Conservation (phyloP, 2,797 vertebrate species). For the Lepilemur ruficaudatus region DNA sequence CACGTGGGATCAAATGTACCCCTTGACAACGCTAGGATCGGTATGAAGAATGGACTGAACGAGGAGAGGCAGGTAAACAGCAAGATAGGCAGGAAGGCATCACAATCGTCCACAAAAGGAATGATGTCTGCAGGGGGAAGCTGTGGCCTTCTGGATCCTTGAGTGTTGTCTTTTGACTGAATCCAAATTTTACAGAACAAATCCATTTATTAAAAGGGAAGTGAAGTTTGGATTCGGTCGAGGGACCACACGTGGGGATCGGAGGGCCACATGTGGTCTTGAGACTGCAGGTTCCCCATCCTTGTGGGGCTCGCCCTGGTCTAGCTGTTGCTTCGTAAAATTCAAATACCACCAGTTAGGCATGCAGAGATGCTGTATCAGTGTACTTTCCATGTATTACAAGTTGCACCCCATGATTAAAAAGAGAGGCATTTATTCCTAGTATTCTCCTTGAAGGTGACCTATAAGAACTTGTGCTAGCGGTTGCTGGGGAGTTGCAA, state of each 20-base stretch:
- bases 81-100: not conserved
- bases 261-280: not conserved
- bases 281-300: not conserved
- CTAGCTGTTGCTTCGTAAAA: not conserved
- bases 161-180: not conserved
- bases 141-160: not conserved
- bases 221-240: not conserved
- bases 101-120: not conserved
- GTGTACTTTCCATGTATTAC: not conserved
- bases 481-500: conserved; percentile 44
- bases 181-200: not conserved
- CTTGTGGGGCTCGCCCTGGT: not conserved
- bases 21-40: not conserved
- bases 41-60: not conserved
- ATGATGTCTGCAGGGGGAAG: not conserved
- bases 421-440: not conserved
- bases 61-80: not conserved
- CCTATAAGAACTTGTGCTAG: conserved; percentile 5
- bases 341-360: not conserved
- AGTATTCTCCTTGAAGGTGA: conserved; percentile 54
- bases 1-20: not conserved
- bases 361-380: not conserved
- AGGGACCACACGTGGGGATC: not conserved
- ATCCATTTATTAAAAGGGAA: too few relatives aligned
- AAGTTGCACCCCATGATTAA: not conserved